phyloP scores from a whole-genome alignment of 2,888 invertebrate species.

The Ditula angustiorana region DNA sequence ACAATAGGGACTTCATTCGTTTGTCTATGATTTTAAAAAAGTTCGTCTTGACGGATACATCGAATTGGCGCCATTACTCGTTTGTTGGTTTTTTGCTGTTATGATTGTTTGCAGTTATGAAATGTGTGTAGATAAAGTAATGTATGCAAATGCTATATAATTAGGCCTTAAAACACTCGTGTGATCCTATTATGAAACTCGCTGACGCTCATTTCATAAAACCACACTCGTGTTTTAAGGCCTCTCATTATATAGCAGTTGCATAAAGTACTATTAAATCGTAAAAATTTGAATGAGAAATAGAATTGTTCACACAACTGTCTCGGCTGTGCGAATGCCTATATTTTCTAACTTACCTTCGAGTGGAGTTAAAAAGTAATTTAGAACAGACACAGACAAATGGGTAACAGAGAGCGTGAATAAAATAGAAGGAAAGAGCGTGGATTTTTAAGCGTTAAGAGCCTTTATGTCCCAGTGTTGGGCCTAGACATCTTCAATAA shows the following conservation, averaged over 20 bases:
- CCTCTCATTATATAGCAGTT: neutral
- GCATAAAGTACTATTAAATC: neutral
- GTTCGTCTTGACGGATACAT: no score
- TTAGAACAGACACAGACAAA: conserved; percentile 34
- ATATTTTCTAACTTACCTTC: conserved; percentile 21
- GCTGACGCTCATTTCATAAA: no score
- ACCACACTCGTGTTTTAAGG: neutral
- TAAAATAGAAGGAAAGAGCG: conserved; percentile 16
- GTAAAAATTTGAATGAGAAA: conserved; percentile 21
- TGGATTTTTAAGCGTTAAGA: neutral
- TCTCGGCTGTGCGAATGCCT: conserved; percentile 10
- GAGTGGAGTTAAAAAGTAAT: conserved; percentile 36
- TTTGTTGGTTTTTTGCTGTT: no score
- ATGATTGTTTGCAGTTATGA: no score
- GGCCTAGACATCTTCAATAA: no score
- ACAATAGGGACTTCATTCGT: no score
- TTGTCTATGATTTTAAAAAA: no score
- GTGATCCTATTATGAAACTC: no score
- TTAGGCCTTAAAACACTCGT: no score
- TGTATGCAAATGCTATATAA: no score
- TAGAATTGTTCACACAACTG: neutral
- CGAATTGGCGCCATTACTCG: no score
- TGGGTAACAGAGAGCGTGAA: conserved; percentile 28
- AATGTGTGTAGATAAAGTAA: no score
- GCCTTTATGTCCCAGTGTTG: neutral